phyloP scores from a whole-genome alignment of 2,113 vertebrate species.

The Epinephelus moara region DNA sequence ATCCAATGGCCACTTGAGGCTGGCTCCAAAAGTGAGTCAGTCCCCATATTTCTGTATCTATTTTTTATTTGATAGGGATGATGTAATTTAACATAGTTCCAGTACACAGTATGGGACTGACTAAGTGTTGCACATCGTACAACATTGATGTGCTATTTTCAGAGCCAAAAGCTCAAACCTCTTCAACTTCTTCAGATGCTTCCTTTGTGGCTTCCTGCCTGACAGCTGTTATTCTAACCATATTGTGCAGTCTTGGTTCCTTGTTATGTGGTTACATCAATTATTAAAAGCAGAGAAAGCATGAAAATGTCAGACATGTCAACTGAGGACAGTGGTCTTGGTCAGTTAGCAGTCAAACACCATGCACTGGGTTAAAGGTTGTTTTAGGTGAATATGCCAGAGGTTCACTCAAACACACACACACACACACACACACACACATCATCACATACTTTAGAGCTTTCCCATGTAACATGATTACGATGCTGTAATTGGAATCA shows the following conservation, averaged over 20 bases:
- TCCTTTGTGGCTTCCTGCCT: background rate
- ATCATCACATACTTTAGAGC: constrained; percentile 31
- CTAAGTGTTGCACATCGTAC: no score
- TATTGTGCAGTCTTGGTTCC: background rate
- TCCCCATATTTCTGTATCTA: no score
- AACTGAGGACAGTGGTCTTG: background rate
- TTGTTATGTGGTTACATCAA: background rate
- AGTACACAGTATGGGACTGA: no score
- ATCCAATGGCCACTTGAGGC: no score
- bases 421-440: background rate
- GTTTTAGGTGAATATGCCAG: constrained; percentile 8
- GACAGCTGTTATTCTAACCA: background rate
- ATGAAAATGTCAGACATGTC: background rate
- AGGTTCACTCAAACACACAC: constrained; percentile 11
- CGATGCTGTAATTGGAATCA: constrained; percentile 44
- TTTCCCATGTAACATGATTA: constrained; percentile 59
- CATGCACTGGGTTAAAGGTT: constrained; percentile 8
- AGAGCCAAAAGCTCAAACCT: background rate
- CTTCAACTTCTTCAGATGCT: background rate
- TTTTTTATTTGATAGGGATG: no score
- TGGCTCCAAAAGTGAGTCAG: no score
- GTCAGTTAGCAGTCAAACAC: constrained; percentile 11
- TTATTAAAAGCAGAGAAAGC: background rate
- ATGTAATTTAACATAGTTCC: no score
- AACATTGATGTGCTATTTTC: background rate